Evolutionary conservation across 1,140 invertebrate species (phyloP).

Genomic region (Dryas iulia): DNA sequence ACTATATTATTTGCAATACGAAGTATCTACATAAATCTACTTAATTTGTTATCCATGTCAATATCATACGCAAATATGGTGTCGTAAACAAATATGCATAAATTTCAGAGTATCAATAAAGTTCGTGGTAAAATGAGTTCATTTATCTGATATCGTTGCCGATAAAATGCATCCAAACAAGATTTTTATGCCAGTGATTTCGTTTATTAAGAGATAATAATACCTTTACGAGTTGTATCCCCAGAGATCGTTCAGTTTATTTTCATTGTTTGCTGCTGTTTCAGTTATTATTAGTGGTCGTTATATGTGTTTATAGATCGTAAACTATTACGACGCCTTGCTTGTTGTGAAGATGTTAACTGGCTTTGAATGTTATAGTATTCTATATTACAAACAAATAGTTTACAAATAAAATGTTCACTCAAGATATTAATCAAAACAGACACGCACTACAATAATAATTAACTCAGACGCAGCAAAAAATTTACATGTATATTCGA

Average conservation of each 20-base stretch:
- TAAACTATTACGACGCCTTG: conserved; percentile 72
- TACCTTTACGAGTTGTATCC: conserved; percentile 74
- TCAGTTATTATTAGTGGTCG: conserved; percentile 77
- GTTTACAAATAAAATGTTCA: conserved; percentile 49
- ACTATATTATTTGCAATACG: not conserved
- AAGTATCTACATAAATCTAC: not conserved
- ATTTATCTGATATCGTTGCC: conserved; percentile 55
- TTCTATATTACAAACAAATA: conserved; percentile 69
- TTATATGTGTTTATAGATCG: conserved; percentile 76
- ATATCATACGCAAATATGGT: conserved; percentile 18
- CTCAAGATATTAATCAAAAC: not conserved
- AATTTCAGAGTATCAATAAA: conserved; percentile 37
- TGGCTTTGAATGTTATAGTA: conserved; percentile 63
- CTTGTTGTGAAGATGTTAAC: conserved; percentile 74
- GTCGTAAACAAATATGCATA: conserved; percentile 29
- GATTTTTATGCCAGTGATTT: conserved; percentile 69
- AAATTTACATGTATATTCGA: too few relatives aligned
- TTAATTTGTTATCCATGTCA: conserved; percentile 8
- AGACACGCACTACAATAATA: too few relatives aligned
- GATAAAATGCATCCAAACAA: conserved; percentile 66
- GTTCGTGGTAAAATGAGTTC: conserved; percentile 38
- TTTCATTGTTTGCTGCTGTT: conserved; percentile 75
- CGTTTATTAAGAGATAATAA: conserved; percentile 78
- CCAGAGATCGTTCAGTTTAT: conserved; percentile 64
- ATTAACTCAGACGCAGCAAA: too few relatives aligned